These are phyloP conservation scores for Cantharis rustica DNA, from an alignment of 2,888 invertebrate species.

Conservation along the genomic window DNA sequence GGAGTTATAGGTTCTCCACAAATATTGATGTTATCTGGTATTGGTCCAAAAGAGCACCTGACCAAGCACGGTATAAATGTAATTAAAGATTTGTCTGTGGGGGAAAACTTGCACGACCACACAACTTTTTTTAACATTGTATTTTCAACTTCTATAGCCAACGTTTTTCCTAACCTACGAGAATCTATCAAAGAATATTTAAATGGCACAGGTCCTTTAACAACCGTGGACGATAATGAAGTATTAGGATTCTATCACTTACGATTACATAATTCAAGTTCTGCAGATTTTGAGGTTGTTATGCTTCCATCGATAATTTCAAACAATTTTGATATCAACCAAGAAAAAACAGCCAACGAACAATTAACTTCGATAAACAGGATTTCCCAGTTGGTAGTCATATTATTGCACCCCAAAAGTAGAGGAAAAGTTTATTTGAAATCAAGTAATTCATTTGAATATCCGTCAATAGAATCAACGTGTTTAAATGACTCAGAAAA, in stretches of 20 bases:
- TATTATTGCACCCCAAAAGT: constrained; percentile 42
- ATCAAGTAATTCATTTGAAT: constrained; percentile 42
- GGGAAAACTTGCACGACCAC: constrained; percentile 41
- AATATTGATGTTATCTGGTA: constrained; percentile 43
- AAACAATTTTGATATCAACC: background rate
- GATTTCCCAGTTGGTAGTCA: constrained; percentile 18
- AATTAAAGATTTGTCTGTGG: constrained; percentile 37
- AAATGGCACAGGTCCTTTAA: constrained; percentile 27
- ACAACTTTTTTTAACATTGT: constrained; percentile 35
- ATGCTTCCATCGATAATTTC: background rate
- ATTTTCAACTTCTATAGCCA: constrained; percentile 27
- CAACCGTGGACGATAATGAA: constrained; percentile 25
- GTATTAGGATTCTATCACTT: constrained; percentile 18
- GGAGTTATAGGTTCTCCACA: constrained; percentile 69
- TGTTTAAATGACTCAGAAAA: constrained; percentile 55
- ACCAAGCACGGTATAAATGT: constrained; percentile 34
- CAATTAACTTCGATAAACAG: background rate
- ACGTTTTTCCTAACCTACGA: constrained; percentile 1
- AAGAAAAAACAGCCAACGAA: background rate
- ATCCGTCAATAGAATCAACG: constrained; percentile 42
- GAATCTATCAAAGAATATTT: constrained; percentile 33
- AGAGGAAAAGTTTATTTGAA: constrained; percentile 39
- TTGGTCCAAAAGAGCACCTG: constrained; percentile 41
- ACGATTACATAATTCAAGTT: background rate
- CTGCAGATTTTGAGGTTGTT: constrained; percentile 3